Base-by-base conservation (phyloP, 2,797 vertebrate genomes). In the Rallus crepitans region DNA sequence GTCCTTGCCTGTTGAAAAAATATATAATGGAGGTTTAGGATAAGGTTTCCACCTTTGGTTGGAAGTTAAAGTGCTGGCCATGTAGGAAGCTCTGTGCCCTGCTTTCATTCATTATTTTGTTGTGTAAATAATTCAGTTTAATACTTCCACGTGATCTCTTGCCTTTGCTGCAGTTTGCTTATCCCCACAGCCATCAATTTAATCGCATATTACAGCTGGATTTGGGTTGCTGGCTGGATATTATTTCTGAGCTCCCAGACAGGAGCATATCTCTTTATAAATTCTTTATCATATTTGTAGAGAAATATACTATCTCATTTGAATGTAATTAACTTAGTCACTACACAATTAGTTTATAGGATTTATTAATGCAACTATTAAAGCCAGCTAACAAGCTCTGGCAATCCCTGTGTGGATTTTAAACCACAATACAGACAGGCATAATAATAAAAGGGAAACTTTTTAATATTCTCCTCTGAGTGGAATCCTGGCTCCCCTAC, bases 311-410 rank as follows among this genome's bases (percentile, higher is more conserved):
- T 71, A 83, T 90, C 77, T 94, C 82, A 40, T 91, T 91, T 91
- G 87, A 93, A 92, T 82, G 94, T 96, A 96, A 95, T 97, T 97
- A 95, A 94, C 89, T 93, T 87, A 87, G 95, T 93, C 79, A 63
- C 88, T 90, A 8, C 59, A 52, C 95, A 96, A 96, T 97, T 97
- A 95, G 84, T 94, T 97, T 96, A 95, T 88, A 95, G 93, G 89
- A 96, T 96, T 96, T 95, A 97, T 97, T 97, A 97, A 96, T 96
- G 97, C 90, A 89, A 73, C 94, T 94, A 92, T 95, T 96, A 95
- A 96, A 97, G 92, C 61, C 56, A 88, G 82, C 89, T 97, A 97
- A 97, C 96, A 97, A 96, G 96, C 87, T 88, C 78, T 95, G 83
- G 75, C 76, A 91, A 89, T 95, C 91, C 96, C 95, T 96, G 0